Conservation (phyloP, 2,888 invertebrate genomes). For the Bellardia bayeri region DNA sequence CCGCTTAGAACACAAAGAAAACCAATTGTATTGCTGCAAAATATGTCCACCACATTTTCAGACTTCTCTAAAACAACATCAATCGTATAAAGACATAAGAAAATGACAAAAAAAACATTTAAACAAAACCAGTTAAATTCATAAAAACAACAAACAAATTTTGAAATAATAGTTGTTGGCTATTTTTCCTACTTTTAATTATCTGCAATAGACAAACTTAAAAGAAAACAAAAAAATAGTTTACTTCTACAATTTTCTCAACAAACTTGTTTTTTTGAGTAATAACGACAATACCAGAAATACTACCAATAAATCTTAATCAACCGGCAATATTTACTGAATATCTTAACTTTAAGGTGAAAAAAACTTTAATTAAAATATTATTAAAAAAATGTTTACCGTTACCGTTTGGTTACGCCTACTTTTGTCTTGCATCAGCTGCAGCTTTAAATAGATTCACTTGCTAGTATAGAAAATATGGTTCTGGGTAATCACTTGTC, state of each 20-base stretch:
- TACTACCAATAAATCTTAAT: conserved; percentile 26
- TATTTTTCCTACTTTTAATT: conserved; percentile 44
- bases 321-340: conserved; percentile 25
- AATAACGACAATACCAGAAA: conserved; percentile 30
- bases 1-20: conserved; percentile 11
- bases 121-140: conserved; percentile 46
- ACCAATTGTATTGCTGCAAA: neutral
- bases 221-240: neutral
- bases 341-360: conserved; percentile 41
- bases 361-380: conserved; percentile 55
- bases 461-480: neutral
- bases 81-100: conserved; percentile 26
- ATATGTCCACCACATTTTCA: conserved; percentile 4
- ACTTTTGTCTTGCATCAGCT: conserved; percentile 3
- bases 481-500: conserved; percentile 60
- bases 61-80: conserved; percentile 3
- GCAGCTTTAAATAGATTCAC: neutral
- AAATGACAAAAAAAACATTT: conserved; percentile 16
- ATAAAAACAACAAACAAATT: neutral
- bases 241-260: conserved; percentile 1
- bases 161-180: conserved; percentile 13
- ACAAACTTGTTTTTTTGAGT: neutral
- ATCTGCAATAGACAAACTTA: conserved; percentile 18
- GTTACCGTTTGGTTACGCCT: conserved; percentile 37
- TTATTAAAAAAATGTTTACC: conserved; percentile 35